Percentiles rank a stretch among this genome's conserved stretches.
Conservation (phyloP, 2,888 invertebrate species). For the Tachina grossa region DNA sequence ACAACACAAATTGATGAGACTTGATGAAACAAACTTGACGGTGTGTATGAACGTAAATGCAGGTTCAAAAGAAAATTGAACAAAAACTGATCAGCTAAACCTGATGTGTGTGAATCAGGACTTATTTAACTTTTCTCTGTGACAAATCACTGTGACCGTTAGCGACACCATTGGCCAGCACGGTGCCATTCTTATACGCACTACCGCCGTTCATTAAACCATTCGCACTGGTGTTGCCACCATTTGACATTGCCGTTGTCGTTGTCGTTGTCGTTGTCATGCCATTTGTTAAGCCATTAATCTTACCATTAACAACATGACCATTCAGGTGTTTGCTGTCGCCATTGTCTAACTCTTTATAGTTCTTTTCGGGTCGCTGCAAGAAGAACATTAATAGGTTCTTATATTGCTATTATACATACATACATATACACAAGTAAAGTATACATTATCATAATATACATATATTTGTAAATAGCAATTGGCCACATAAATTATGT, state of each 20-base stretch:
- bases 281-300: conserved; percentile 74
- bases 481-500: conserved; percentile 48
- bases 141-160: conserved; percentile 78
- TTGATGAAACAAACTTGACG: no score
- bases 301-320: conserved; percentile 56
- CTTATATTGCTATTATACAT: conserved; percentile 74
- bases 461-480: conserved; percentile 4
- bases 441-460: conserved; percentile 14
- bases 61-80: no score
- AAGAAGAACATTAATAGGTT: conserved; percentile 77
- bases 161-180: conserved; percentile 74
- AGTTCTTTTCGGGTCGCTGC: conserved; percentile 75
- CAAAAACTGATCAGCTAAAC: no score
- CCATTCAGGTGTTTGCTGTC: conserved; percentile 62
- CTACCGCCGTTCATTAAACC: conserved; percentile 76
- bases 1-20: no score
- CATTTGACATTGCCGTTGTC: conserved; percentile 70
- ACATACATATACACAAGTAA: not conserved
- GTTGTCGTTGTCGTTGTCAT: conserved; percentile 30
- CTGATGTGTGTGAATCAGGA: no score
- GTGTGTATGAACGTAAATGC: no score
- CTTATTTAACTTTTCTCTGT: conserved; percentile 82
- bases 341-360: conserved; percentile 63
- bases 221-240: conserved; percentile 71
- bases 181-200: conserved; percentile 76